phyloP scores from a whole-genome alignment of 2,797 vertebrate species.

The Enteromius afrohamiltoni region DNA sequence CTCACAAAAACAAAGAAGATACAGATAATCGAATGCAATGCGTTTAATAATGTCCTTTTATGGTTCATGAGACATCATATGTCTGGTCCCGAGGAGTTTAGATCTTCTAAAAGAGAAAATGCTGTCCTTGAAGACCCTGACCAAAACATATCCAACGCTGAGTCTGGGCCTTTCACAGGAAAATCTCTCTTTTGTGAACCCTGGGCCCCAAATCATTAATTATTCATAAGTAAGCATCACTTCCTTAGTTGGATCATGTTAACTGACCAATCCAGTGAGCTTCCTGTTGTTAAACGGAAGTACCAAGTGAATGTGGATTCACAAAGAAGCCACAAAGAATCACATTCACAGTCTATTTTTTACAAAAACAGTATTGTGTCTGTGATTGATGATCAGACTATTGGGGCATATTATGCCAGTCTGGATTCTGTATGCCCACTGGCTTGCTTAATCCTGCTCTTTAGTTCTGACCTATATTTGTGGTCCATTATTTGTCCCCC shows the following conservation, averaged over 20 bases:
- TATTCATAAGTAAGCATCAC: conserved; percentile 42
- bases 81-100: neutral
- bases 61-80: neutral
- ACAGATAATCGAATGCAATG: neutral
- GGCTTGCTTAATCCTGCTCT: conserved; percentile 26
- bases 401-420: conserved; percentile 39
- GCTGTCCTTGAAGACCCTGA: neutral
- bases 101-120: neutral
- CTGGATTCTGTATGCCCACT: conserved; percentile 19
- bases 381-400: conserved; percentile 10
- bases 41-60: too few relatives aligned
- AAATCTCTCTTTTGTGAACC: conserved; percentile 29
- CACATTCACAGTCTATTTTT: neutral
- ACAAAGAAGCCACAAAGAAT: conserved; percentile 8
- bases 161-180: conserved; percentile 17
- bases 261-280: conserved; percentile 24
- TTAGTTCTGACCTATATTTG: conserved; percentile 27
- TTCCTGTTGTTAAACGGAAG: conserved; percentile 48
- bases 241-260: conserved; percentile 47
- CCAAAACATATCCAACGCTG: neutral
- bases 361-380: conserved; percentile 5
- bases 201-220: conserved; percentile 40
- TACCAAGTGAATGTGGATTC: conserved; percentile 12
- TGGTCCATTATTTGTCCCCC: conserved; percentile 32
- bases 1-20: conserved; percentile 10